These are phyloP conservation scores for Syrrhaptes paradoxus DNA, from an alignment of 2,113 vertebrate genomes.

Conservation along the genomic window DNA sequence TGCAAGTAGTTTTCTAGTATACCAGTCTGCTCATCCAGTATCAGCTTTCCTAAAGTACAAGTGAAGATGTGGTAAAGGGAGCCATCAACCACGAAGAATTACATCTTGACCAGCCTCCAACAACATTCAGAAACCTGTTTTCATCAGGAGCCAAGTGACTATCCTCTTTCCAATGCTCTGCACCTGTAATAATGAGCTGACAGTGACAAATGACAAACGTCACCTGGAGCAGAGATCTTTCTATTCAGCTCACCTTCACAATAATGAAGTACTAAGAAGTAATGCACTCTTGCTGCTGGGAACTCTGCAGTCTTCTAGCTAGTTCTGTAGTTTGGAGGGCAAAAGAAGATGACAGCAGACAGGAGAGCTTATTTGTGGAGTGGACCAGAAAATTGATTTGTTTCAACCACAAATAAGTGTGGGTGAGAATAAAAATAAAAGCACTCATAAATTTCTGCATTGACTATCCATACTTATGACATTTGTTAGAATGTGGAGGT, in stretches of 20 bases:
- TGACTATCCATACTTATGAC: background rate
- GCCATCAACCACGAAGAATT: background rate
- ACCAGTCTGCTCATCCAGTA: background rate
- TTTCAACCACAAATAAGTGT: background rate
- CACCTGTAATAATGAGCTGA: background rate
- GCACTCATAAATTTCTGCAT: background rate
- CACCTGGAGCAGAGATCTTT: background rate
- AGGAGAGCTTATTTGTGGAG: background rate
- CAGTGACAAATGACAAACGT: background rate
- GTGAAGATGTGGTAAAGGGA: background rate
- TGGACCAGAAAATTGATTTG: constrained; percentile 18
- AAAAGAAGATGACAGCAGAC: background rate
- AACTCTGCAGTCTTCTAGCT: background rate
- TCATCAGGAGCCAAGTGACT: background rate
- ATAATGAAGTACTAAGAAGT: background rate
- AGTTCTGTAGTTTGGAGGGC: background rate
- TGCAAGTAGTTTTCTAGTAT: background rate
- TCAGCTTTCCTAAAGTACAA: background rate
- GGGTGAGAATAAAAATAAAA: constrained; percentile 34
- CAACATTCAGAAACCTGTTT: background rate
- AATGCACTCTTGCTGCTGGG: background rate
- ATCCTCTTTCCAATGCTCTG: background rate
- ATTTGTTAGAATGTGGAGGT: background rate
- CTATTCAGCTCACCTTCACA: background rate
- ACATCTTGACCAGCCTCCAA: background rate